Evolutionary conservation across 2,888 invertebrate genomes (phyloP).

Genomic region (Lithophane ornitopus): DNA sequence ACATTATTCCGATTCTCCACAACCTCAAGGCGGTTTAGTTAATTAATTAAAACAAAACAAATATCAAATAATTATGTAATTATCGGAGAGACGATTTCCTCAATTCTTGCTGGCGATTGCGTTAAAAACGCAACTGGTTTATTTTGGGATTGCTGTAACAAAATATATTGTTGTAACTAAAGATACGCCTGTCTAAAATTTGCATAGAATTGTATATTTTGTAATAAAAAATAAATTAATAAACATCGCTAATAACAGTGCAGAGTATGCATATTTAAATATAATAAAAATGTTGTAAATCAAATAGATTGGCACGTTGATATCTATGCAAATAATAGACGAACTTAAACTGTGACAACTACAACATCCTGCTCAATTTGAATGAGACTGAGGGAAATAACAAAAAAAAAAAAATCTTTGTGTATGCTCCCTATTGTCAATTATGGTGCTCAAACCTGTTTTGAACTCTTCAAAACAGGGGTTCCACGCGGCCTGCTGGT

Average conservation of each 20-base stretch:
- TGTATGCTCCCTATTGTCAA: too few species aligned
- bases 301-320: constrained; percentile 27
- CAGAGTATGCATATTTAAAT: constrained; percentile 35
- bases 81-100: constrained; percentile 67
- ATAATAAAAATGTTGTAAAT: constrained; percentile 41
- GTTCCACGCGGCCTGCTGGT: too few species aligned
- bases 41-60: constrained; percentile 77
- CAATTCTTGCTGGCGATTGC: constrained; percentile 46
- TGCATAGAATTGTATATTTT: constrained; percentile 44
- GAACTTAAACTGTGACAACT: constrained; percentile 7
- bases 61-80: constrained; percentile 68
- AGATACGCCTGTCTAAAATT: constrained; percentile 32
- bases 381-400: not conserved
- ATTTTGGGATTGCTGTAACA: constrained; percentile 41
- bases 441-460: too few species aligned
- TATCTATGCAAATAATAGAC: constrained; percentile 20
- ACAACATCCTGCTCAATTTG: constrained; percentile 28
- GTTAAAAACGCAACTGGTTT: constrained; percentile 57
- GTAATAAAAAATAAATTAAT: constrained; percentile 32
- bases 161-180: constrained; percentile 20
- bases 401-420: not conserved
- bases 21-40: constrained; percentile 71
- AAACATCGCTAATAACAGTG: constrained; percentile 46
- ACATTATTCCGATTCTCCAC: constrained; percentile 52
- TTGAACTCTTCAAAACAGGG: too few species aligned